Evolutionary conservation across 2,888 invertebrate species (phyloP), one percentile per base, ranked within the genome.

Genomic region (Sipunculus nudus): DNA sequence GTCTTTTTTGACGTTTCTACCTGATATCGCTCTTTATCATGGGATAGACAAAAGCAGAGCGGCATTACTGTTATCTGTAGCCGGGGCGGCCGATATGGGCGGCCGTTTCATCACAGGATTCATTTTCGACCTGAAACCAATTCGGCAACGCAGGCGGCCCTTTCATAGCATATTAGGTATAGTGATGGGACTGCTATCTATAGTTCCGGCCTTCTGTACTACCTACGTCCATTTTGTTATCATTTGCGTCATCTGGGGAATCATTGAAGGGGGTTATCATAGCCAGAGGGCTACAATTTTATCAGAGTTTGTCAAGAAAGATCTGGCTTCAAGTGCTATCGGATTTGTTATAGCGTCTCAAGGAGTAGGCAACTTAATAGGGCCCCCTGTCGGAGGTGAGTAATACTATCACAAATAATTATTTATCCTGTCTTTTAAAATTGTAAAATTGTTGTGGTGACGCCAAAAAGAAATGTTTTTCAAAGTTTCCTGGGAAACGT

Each of bases 51-150:
- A 68, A 23, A 48, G 63, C 25, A 61, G 87, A 0, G 88, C 90
- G 0, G 87, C 90, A 4, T 88, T 89, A 78, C 85, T 96, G 57
- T 87, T 97, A 13, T 91, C 94, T 0, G 87, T 91, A 2, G 93
- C 96, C 73, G 97, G 97, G 28, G 88, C 94, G 43, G 89, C 93
- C 0, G 97, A 97, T 79, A 96, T 95, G 0, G 80, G 94, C 46
- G 95, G 95, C 47, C 91, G 96, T 85, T 89, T 97, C 26, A 31
- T 64, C 13, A 73, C 70, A 28, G 76, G 75, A 5, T 63, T 75
- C 41, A 29, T 76, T 28, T 67, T 77, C 26, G 75, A 77, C 56
- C 54, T 74, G 19, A 70, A 68, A 49, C 41, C 38, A 6, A 47
- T 76, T 1, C 66, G 68, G 52, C 67, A 62, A 6, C 61, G 63